Evolutionary conservation across 2,113 vertebrate genomes (phyloP).

Genomic region (Steatornis caripensis): DNA sequence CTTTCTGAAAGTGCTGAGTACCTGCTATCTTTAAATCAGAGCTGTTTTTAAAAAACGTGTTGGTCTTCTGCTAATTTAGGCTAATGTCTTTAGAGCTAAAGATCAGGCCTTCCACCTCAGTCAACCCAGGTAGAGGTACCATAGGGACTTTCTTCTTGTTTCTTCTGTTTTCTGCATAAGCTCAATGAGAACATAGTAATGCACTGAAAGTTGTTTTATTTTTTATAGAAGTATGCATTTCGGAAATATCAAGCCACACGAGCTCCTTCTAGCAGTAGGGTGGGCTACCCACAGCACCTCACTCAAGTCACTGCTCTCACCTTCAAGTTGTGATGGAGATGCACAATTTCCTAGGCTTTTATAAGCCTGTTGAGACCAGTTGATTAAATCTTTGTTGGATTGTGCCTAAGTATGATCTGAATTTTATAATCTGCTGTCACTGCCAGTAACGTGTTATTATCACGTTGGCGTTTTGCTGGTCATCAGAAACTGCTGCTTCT

Average conservation of each 20-base stretch:
- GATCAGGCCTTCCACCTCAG: background rate
- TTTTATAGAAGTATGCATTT: background rate
- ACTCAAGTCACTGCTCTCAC: background rate
- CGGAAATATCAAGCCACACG: rapidly evolving
- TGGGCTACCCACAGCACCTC: background rate
- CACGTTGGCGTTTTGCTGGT: background rate
- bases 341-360: background rate
- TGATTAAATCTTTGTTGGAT: background rate
- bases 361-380: background rate
- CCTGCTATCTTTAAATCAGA: background rate
- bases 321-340: background rate
- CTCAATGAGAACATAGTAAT: background rate
- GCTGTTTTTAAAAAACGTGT: background rate
- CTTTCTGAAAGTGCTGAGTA: background rate
- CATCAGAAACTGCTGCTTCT: background rate
- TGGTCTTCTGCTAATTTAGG: background rate
- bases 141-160: background rate
- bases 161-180: background rate
- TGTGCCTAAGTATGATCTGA: background rate
- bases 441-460: background rate
- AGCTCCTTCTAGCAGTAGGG: background rate
- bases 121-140: rapidly evolving
- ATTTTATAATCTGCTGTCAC: background rate
- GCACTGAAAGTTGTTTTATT: background rate
- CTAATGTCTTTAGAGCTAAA: background rate